Evolutionary conservation across 2,113 vertebrate species (phyloP), one percentile per base, ranked within the genome.

Genomic region (Myrmophylax atrothorax): DNA sequence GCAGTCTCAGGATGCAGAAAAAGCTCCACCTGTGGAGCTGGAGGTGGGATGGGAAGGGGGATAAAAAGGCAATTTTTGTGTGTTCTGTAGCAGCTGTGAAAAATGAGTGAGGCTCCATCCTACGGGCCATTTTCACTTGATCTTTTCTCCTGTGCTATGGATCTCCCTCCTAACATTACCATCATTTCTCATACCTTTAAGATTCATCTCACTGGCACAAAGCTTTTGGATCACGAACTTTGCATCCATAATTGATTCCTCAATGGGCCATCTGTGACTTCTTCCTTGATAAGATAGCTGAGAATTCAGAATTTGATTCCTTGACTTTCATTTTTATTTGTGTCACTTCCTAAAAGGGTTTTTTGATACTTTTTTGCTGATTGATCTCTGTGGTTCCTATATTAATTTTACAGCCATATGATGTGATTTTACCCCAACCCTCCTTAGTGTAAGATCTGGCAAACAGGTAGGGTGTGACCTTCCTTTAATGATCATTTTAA

Each of bases 231-330:
- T 94, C 50, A 26, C 55, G 37, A 44, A 79, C 49, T 67, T 88
- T 74, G 63, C 70, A 94, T 73, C 91, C 49, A 38, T 96, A 87
- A 94, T 70, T 92, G 76, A 79, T 97, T 97, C 70, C 78, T 89
- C 47, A 74, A 20, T 7, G 14, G 86, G 29, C n/a, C n/a, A 40
- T 91, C 68, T 91, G 72, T 91, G 87, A 88, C 74, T 89, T 87
- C 90, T 87, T 67, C 84, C 63, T 78, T 74, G 47, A 38, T 52
- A 91, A 89, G 80, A 75, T 20, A 91, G 81, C 18, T 79, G 26
- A 93, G 87, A 95, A 92, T 84, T 82, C 47, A 56, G 40, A 90
- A 90, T 69, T 81, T 17, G 14, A 19, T 87, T 95, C 19, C 72
- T 59, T 52, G 26, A 75, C 60, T 76, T 87, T 14, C n/a, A 38